Evolutionary conservation across 2,113 vertebrate genomes (phyloP).

Genomic region (Psilopogon haemacephalus): DNA sequence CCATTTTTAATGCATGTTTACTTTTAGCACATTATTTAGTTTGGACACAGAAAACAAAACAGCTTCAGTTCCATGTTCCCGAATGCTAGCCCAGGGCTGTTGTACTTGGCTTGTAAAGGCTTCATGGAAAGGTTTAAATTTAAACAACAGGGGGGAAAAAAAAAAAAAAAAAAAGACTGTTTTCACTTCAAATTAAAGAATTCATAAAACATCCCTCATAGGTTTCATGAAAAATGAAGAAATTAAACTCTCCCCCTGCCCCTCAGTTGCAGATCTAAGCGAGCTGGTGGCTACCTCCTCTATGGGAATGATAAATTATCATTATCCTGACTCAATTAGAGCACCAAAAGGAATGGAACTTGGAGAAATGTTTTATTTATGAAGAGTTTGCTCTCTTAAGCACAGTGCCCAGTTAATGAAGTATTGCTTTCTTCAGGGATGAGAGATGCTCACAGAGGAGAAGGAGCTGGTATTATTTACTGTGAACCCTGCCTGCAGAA

Average conservation of each 20-base stretch:
- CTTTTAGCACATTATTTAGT: slow-evolving; percentile 65
- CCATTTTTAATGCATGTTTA: slow-evolving; percentile 55
- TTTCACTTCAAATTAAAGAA: slow-evolving; percentile 56
- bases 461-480: neutral
- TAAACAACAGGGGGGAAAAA: neutral
- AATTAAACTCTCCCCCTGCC: neutral
- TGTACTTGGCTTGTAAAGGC: slow-evolving; percentile 52
- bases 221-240: slow-evolving; percentile 15
- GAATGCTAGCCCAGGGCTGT: slow-evolving; percentile 32
- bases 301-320: slow-evolving; percentile 2
- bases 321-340: slow-evolving; percentile 37
- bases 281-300: neutral
- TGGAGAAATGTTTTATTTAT: slow-evolving; percentile 56
- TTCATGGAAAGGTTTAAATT: slow-evolving; percentile 65
- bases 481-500: neutral
- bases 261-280: slow-evolving; percentile 9
- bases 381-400: slow-evolving; percentile 27
- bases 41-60: slow-evolving; percentile 61
- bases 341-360: neutral
- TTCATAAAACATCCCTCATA: slow-evolving; percentile 15
- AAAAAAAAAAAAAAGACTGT: neutral
- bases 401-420: slow-evolving; percentile 33
- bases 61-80: slow-evolving; percentile 47
- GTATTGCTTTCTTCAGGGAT: slow-evolving; percentile 31
- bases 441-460: slow-evolving; percentile 13